Evolutionary conservation across 30 jellyfish, hydroid and myxozoan genomes (phyloP).

Genomic region (Sanderia malayensis): DNA sequence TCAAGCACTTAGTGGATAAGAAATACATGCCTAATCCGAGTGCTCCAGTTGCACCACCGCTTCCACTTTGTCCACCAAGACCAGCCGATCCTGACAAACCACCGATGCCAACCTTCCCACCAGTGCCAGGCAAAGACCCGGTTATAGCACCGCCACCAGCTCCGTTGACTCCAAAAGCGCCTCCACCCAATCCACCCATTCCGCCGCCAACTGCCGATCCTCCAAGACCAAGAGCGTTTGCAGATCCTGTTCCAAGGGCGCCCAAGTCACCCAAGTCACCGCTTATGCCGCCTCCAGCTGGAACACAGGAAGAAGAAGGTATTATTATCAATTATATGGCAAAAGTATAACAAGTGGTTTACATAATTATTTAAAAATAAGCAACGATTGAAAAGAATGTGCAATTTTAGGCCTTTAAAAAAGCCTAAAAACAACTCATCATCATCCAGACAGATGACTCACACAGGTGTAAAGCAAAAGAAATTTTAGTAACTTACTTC

Average conservation of each 20-base stretch:
- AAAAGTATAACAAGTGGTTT: too few relatives aligned
- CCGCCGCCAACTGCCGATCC: constrained; percentile 96
- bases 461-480: too few relatives aligned
- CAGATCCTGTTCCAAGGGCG: constrained; percentile 93
- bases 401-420: too few relatives aligned
- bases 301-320: too few relatives aligned
- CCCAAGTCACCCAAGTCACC: constrained; percentile 96
- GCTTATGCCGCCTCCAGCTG: constrained; percentile 76
- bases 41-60: constrained; percentile 65
- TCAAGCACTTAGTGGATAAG: too few relatives aligned
- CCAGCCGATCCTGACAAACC: constrained; percentile 93
- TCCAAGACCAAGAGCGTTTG: constrained; percentile 93
- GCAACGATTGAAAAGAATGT: too few relatives aligned
- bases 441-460: too few relatives aligned
- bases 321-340: too few relatives aligned
- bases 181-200: constrained; percentile 92
- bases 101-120: constrained; percentile 84
- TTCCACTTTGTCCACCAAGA: constrained; percentile 92
- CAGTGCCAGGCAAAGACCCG: constrained; percentile 87
- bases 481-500: constrained; percentile 76
- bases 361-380: too few relatives aligned
- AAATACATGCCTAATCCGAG: constrained; percentile 86
- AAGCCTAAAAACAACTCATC: too few relatives aligned
- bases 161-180: constrained; percentile 82
- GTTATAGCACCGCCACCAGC: constrained; percentile 96